phyloP scores from a whole-genome alignment of 2,113 vertebrate genomes.

The Notothenia rossii region DNA sequence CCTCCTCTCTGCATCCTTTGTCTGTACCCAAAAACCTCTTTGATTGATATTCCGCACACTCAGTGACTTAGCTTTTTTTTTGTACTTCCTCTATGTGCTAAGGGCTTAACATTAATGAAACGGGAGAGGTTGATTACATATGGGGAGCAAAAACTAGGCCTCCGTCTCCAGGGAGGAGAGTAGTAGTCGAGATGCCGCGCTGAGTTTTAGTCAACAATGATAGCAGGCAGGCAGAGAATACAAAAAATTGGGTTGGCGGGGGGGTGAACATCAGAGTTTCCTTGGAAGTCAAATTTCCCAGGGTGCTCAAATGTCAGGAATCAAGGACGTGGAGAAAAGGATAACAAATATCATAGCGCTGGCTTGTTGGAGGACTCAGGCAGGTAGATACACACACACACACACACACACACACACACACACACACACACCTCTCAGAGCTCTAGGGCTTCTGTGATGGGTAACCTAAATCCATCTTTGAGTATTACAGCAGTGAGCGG shows the following conservation, averaged over 20 bases:
- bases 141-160: conserved; percentile 58
- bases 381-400: conserved; percentile 38
- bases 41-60: conserved; percentile 69
- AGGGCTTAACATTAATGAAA: conserved; percentile 69
- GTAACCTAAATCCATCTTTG: conserved; percentile 58
- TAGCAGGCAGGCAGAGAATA: conserved; percentile 37
- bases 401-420: conserved; percentile 35
- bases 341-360: conserved; percentile 44
- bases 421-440: background rate
- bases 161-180: conserved; percentile 65
- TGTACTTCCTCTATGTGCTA: conserved; percentile 33
- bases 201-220: conserved; percentile 69
- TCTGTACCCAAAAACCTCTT: conserved; percentile 31
- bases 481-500: conserved; percentile 39
- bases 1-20: background rate
- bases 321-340: conserved; percentile 61
- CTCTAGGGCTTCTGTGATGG: conserved; percentile 21
- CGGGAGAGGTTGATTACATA: conserved; percentile 68
- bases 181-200: conserved; percentile 53
- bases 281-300: conserved; percentile 78
- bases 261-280: conserved; percentile 51
- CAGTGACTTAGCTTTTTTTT: conserved; percentile 48
- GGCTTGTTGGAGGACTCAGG: conserved; percentile 41
- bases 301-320: conserved; percentile 67
- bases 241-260: conserved; percentile 6